Evolutionary conservation across 2,797 vertebrate species (phyloP).

Genomic region (Ciconia nigra): DNA sequence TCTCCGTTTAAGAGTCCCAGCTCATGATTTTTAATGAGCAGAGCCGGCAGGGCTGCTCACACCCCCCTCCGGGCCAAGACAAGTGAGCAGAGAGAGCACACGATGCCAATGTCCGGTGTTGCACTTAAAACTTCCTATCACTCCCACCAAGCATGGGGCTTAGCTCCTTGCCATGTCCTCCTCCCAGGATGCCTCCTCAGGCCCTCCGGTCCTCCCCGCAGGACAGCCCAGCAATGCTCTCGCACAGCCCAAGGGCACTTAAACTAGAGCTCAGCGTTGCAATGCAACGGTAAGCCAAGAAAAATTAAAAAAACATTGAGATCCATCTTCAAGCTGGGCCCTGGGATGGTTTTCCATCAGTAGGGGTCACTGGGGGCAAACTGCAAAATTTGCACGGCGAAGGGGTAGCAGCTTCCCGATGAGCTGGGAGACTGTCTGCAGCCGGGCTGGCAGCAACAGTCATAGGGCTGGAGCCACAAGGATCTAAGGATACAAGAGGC

Average conservation of each 20-base stretch:
- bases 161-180: neutral
- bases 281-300: neutral
- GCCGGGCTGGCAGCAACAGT: neutral
- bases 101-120: accelerated
- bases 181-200: neutral
- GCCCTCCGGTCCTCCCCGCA: accelerated
- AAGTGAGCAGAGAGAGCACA: accelerated
- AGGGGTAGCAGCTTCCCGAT: neutral
- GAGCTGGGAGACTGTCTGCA: neutral
- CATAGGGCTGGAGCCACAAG: neutral
- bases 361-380: neutral
- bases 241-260: neutral
- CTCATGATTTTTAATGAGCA: neutral
- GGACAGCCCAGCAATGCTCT: neutral
- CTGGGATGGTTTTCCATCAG: neutral
- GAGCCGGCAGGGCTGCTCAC: neutral
- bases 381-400: neutral
- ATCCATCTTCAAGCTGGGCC: neutral
- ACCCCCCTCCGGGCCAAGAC: neutral
- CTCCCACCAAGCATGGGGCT: neutral
- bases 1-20: neutral
- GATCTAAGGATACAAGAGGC: neutral
- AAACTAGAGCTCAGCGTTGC: neutral
- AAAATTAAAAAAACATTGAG: neutral
- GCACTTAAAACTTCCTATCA: neutral